Evolutionary conservation across 2,113 vertebrate genomes (phyloP).

Genomic region (Spermophilus dauricus): DNA sequence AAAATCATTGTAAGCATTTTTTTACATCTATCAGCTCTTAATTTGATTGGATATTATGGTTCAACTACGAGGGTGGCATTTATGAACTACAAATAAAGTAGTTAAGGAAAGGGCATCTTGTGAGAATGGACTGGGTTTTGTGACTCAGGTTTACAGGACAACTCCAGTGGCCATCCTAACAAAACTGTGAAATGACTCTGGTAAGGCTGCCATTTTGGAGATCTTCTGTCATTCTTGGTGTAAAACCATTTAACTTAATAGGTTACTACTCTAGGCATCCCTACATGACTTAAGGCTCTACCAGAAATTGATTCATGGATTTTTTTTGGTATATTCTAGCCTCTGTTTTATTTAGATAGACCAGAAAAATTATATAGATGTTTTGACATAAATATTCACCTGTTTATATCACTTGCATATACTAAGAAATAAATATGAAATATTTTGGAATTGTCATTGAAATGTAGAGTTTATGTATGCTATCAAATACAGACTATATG

Average conservation of each 20-base stretch:
- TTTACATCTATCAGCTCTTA: conserved; percentile 74
- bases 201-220: conserved; percentile 51
- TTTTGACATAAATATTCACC: background rate
- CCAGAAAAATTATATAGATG: background rate
- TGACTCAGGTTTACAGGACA: conserved; percentile 59
- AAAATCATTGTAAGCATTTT: conserved; percentile 78
- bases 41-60: conserved; percentile 81
- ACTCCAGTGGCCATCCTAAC: conserved; percentile 57
- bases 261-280: background rate
- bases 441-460: background rate
- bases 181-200: conserved; percentile 50
- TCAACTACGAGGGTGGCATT: conserved; percentile 77
- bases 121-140: conserved; percentile 70
- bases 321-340: background rate
- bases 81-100: conserved; percentile 74
- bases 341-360: conserved; percentile 10
- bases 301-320: background rate
- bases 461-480: background rate
- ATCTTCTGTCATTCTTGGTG: background rate
- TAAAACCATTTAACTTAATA: conserved; percentile 52
- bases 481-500: background rate
- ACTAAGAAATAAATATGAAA: background rate
- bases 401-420: background rate
- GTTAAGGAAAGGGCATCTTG: conserved; percentile 49
- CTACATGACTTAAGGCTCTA: background rate